These are phyloP conservation scores for Cantharis lateralis DNA, from an alignment of 2,888 invertebrate species.

Conservation along the genomic window DNA sequence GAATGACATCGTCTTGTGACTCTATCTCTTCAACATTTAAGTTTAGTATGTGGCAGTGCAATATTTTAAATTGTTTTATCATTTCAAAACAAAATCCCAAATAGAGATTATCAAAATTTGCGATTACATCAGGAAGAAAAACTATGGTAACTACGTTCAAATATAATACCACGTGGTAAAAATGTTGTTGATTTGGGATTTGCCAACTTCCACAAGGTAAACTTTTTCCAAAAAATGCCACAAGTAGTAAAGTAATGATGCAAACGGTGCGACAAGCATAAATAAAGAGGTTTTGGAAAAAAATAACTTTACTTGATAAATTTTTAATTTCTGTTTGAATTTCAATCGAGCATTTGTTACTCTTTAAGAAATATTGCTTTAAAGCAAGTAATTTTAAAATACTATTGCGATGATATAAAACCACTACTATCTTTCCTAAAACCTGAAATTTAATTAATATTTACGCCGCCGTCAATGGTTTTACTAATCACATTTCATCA, in stretches of 20 bases:
- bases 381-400: background rate
- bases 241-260: accelerated
- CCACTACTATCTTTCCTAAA: background rate
- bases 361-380: background rate
- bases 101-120: background rate
- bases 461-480: too few relatives aligned
- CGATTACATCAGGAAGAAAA: background rate
- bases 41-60: background rate
- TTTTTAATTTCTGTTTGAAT: background rate
- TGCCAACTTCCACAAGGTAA: background rate
- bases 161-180: background rate
- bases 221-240: background rate
- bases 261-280: background rate
- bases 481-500: too few relatives aligned
- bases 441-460: background rate
- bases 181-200: background rate
- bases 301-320: background rate
- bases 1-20: background rate
- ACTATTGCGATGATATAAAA: background rate
- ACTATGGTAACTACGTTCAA: background rate
- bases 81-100: background rate
- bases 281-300: background rate
- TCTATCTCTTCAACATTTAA: background rate
- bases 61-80: background rate
- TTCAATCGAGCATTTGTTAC: background rate